A percentile compares a stretch with the other conserved stretches of the same genome.
Conservation (phyloP, 2,888 invertebrate genomes). For the Latrodectus elegans region DNA sequence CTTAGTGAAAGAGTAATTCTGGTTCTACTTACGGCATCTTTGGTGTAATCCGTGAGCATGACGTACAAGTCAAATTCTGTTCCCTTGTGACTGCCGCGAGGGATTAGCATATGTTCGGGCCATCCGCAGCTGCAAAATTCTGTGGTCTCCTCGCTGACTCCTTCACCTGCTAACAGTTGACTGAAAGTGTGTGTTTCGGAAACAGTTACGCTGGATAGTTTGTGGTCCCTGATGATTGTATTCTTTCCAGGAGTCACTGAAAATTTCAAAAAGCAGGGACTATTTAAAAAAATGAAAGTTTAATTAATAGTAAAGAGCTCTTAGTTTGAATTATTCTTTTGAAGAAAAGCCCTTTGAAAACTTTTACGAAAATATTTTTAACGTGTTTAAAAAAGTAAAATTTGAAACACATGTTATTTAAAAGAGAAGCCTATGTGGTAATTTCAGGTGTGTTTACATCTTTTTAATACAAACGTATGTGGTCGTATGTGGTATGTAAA, state of each 20-base stretch:
- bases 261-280: neutral
- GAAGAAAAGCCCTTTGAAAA: too few species aligned
- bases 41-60: conserved; percentile 84
- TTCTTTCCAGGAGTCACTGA: conserved; percentile 80
- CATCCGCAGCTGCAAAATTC: conserved; percentile 90
- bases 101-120: conserved; percentile 87
- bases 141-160: conserved; percentile 60
- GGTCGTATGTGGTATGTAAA: too few species aligned
- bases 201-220: conserved; percentile 81
- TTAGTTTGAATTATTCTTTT: too few species aligned
- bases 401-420: too few species aligned
- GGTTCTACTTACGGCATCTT: conserved; percentile 79
- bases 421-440: too few species aligned
- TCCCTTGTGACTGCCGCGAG: conserved; percentile 83
- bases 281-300: too few species aligned
- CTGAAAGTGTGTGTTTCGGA: conserved; percentile 84
- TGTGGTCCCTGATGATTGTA: conserved; percentile 81
- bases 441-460: too few species aligned
- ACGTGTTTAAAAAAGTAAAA: too few species aligned
- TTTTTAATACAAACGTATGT: too few species aligned
- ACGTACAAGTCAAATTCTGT: conserved; percentile 83
- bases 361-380: too few species aligned
- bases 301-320: too few species aligned
- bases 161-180: conserved; percentile 78
- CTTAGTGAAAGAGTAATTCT: too few species aligned